Conservation (phyloP, 2,888 invertebrate genomes). For the Catonia carolina region DNA sequence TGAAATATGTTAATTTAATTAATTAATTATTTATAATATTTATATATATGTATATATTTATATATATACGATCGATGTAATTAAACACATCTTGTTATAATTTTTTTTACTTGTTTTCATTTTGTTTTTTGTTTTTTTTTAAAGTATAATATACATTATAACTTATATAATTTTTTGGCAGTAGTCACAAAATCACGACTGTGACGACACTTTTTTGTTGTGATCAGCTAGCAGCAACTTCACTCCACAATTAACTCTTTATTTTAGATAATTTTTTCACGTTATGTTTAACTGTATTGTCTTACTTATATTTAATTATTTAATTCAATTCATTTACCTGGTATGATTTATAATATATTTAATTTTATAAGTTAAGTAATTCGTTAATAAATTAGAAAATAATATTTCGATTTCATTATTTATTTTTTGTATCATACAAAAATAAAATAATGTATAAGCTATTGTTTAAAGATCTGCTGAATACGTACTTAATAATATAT, state of each 20-base stretch:
- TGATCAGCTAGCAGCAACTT: slow-evolving; percentile 26
- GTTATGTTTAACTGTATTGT: too few species aligned
- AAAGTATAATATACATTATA: too few species aligned
- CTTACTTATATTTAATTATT: background rate
- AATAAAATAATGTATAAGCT: background rate
- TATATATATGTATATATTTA: too few species aligned
- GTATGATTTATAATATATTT: background rate
- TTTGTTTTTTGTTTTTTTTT: background rate
- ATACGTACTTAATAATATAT: too few species aligned
- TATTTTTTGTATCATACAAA: background rate
- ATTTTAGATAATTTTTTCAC: too few species aligned
- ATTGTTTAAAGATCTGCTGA: background rate
- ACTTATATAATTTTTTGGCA: background rate
- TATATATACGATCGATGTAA: background rate
- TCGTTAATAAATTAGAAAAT: background rate
- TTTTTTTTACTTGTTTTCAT: background rate
- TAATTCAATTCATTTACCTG: background rate
- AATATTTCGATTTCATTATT: background rate
- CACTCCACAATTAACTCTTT: background rate
- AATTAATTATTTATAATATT: too few species aligned
- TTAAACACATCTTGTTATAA: background rate
- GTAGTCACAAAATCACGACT: slow-evolving; percentile 16
- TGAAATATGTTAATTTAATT: too few species aligned
- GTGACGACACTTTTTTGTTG: background rate
- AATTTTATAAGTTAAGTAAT: too few species aligned